These are phyloP conservation scores for Cerceris rybyensis DNA, from an alignment of 2,888 invertebrate genomes.

Conservation along the genomic window DNA sequence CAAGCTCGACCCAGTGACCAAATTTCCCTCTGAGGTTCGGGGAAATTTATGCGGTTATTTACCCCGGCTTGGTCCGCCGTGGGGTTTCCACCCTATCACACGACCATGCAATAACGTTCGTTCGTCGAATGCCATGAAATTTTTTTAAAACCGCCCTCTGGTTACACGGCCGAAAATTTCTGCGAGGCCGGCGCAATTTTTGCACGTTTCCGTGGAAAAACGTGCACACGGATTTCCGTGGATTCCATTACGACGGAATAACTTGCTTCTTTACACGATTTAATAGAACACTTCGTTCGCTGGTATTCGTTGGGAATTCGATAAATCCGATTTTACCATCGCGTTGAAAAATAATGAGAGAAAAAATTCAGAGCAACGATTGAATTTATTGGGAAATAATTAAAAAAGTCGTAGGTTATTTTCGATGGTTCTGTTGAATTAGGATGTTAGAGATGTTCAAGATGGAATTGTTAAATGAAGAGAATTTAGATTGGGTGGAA, in stretches of 20 bases:
- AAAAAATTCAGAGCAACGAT: not conserved
- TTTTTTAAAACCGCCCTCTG: constrained; percentile 6
- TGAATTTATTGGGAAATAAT: no score
- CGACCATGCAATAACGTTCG: constrained; percentile 42
- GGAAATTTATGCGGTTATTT: constrained; percentile 50
- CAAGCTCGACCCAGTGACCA: constrained; percentile 36
- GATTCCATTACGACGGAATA: no score
- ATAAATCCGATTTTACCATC: not conserved
- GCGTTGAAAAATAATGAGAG: not conserved
- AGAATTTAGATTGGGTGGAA: no score
- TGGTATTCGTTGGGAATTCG: not conserved
- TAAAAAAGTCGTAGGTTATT: no score
- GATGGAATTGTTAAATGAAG: no score
- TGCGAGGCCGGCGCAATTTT: not conserved
- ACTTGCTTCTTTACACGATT: not conserved
- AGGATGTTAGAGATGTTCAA: no score
- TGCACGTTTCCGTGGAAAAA: not conserved
- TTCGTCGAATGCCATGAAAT: constrained; percentile 44
- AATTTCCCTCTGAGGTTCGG: constrained; percentile 10
- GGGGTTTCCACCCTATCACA: not conserved
- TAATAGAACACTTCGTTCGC: not conserved
- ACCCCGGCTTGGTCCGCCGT: constrained; percentile 3
- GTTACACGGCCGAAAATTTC: not conserved
- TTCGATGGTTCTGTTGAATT: no score
- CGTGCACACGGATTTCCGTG: not conserved